Evolutionary conservation across 2,113 vertebrate genomes (phyloP).

Genomic region (Ranitomeya variabilis): DNA sequence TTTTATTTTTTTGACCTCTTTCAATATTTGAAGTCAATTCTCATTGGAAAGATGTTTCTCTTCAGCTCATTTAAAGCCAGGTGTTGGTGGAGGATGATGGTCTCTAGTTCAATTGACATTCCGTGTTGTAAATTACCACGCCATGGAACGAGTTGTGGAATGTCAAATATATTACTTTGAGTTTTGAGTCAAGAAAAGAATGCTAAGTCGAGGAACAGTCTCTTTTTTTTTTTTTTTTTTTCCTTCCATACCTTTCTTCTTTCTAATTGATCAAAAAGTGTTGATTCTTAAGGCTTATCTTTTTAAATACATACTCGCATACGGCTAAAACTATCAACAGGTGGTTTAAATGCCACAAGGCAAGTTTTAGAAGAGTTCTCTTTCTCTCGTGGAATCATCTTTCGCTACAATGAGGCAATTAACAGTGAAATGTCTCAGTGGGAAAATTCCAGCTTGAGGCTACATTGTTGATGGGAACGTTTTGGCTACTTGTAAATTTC

Average conservation of each 20-base stretch:
- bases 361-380: slow-evolving; percentile 27
- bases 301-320: slow-evolving; percentile 37
- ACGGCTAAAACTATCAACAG: slow-evolving; percentile 45
- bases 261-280: slow-evolving; percentile 12
- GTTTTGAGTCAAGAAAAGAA: not conserved
- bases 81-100: not conserved
- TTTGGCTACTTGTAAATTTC: slow-evolving; percentile 38
- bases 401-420: slow-evolving; percentile 56
- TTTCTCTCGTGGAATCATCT: slow-evolving; percentile 46
- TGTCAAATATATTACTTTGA: not conserved
- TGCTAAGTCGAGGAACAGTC: not conserved
- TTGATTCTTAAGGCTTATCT: slow-evolving; percentile 8
- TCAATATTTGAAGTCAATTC: not conserved
- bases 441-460: slow-evolving; percentile 51
- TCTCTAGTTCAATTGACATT: not conserved
- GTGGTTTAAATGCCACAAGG: slow-evolving; percentile 52
- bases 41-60: not conserved
- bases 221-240: not conserved
- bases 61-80: not conserved
- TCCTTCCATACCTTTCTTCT: not conserved
- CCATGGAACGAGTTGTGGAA: not conserved
- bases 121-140: not conserved
- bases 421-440: slow-evolving; percentile 50
- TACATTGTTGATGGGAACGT: slow-evolving; percentile 44
- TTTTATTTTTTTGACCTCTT: not conserved